A percentile compares a stretch with the other conserved stretches of the same genome.
Conservation (phyloP, 2,888 invertebrate genomes). For the Octonoba sinensis region DNA sequence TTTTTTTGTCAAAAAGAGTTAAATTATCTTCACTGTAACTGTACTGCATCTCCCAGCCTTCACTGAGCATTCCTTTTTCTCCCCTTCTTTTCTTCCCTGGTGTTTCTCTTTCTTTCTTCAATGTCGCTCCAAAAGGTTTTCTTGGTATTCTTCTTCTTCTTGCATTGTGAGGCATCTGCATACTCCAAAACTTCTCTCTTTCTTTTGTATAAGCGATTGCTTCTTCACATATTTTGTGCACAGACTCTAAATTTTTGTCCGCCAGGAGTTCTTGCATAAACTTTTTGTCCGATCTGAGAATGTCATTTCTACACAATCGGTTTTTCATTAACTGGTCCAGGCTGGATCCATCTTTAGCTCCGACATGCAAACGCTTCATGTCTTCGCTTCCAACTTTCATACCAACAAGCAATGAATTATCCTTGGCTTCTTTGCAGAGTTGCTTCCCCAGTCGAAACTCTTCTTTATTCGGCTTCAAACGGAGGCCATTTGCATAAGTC, state of each 20-base stretch:
- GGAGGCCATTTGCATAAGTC: constrained; percentile 19
- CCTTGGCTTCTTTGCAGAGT: constrained; percentile 27
- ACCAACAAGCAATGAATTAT: constrained; percentile 13
- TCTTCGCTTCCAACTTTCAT: neutral
- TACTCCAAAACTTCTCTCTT: constrained; percentile 20
- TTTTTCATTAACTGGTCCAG: neutral
- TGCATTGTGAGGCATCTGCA: constrained; percentile 9
- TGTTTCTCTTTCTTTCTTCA: neutral
- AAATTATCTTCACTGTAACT: too few relatives aligned
- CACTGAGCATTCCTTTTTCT: neutral
- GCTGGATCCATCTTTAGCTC: neutral
- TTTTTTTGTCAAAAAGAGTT: too few relatives aligned
- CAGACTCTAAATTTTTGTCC: constrained; percentile 7
- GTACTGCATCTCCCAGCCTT: neutral
- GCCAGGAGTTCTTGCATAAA: constrained; percentile 19
- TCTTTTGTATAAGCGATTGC: constrained; percentile 12
- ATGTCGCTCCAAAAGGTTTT: neutral
- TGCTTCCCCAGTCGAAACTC: constrained; percentile 26
- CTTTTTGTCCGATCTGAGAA: constrained; percentile 17
- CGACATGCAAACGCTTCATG: neutral
- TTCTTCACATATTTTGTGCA: constrained; percentile 34
- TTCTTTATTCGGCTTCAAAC: neutral
- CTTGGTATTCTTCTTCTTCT: neutral
- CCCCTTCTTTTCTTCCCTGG: neutral
- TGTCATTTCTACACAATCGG: neutral